A percentile compares a stretch with the other conserved stretches of the same genome.
phyloP scores from a whole-genome alignment of 2,113 vertebrate genomes.

The Meleagris gallopavo region DNA sequence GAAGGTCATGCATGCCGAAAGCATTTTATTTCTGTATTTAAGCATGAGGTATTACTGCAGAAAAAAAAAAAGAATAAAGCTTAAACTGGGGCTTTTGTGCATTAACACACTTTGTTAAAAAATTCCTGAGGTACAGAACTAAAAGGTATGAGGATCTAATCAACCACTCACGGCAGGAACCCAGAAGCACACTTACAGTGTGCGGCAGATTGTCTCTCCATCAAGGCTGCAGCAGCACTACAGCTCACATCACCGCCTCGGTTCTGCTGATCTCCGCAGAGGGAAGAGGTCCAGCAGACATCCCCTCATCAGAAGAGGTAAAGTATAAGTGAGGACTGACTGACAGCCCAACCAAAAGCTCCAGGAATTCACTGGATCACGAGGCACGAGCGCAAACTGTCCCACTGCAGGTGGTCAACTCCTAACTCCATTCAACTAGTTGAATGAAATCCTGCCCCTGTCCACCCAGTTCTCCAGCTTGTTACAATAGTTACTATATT shows the following conservation, averaged over 20 bases:
- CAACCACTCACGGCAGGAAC: conserved; percentile 30
- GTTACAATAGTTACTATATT: neutral
- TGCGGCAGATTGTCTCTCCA: conserved; percentile 11
- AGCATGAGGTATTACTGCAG: neutral
- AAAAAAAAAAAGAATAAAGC: conserved; percentile 1
- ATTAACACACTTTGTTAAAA: neutral
- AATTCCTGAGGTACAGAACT: neutral
- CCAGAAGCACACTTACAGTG: conserved; percentile 10
- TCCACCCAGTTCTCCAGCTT: neutral
- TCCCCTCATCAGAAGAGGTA: neutral
- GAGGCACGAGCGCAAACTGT: neutral
- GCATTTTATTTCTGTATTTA: conserved; percentile 16
- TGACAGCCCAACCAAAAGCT: neutral
- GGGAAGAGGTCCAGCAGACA: conserved; percentile 2
- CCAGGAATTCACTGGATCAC: neutral
- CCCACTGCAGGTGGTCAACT: neutral
- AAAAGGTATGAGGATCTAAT: conserved; percentile 59
- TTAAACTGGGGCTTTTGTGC: neutral
- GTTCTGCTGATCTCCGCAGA: neutral
- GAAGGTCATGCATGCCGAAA: neutral
- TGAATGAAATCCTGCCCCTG: neutral
- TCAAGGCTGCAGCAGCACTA: conserved; percentile 33
- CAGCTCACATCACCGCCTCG: neutral
- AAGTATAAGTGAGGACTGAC: neutral
- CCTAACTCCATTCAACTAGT: neutral